A percentile compares a stretch with the other conserved stretches of the same genome.
phyloP scores from a whole-genome alignment of 53 echinoderm and acorn worm genomes.

The Apostichopus leukothele region DNA sequence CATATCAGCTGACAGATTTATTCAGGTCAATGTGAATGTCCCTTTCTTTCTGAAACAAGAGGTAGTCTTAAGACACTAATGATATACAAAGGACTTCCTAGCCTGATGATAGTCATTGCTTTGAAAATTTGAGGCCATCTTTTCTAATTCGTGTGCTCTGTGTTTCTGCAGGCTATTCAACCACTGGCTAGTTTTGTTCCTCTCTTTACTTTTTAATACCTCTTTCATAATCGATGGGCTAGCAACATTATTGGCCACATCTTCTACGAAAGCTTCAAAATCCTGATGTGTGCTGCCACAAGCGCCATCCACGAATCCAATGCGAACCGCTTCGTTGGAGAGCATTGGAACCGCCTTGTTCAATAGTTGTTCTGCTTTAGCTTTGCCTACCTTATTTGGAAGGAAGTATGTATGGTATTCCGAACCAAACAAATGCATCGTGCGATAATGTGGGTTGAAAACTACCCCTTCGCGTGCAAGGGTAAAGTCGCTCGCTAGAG shows the following conservation, averaged over 20 bases:
- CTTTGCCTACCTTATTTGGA: not conserved
- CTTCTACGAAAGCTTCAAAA: not conserved
- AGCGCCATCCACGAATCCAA: not conserved
- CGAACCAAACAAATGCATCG: constrained; percentile 6
- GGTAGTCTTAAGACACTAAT: not conserved
- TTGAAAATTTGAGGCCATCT: constrained; percentile 4
- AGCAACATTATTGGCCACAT: not conserved
- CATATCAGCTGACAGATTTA: too few species aligned
- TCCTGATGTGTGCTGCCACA: constrained; percentile 2
- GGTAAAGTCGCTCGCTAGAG: not conserved
- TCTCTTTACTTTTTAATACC: not conserved
- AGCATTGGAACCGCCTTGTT: not conserved
- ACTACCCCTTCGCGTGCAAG: constrained; percentile 6
- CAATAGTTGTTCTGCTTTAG: not conserved
- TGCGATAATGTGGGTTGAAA: constrained; percentile 14
- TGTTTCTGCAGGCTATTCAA: not conserved
- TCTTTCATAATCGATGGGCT: not conserved
- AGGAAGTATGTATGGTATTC: constrained; percentile 12
- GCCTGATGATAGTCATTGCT: constrained; percentile 4
- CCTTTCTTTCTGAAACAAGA: too few species aligned
- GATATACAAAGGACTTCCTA: constrained; percentile 2
- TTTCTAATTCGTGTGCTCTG: not conserved
- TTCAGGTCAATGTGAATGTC: too few species aligned
- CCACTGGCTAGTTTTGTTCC: not conserved
- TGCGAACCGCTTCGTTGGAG: not conserved